phyloP scores from a whole-genome alignment of 2,113 vertebrate genomes.

The Ranitomeya variabilis region DNA sequence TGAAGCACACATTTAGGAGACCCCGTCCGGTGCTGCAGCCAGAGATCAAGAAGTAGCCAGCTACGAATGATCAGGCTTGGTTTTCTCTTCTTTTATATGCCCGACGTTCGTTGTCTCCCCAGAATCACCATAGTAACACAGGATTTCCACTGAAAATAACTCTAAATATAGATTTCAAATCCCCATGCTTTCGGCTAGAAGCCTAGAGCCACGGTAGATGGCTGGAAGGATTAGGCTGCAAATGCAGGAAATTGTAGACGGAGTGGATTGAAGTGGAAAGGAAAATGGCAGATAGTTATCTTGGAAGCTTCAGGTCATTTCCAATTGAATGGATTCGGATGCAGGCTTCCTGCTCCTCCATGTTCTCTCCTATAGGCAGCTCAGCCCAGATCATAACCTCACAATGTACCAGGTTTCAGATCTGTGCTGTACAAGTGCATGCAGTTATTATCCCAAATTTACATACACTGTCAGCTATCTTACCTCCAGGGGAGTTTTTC shows the following conservation, averaged over 20 bases:
- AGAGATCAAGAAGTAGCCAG: slow-evolving; percentile 38
- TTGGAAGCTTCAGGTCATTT: slow-evolving; percentile 38
- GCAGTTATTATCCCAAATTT: slow-evolving; percentile 34
- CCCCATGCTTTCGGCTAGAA: slow-evolving; percentile 71
- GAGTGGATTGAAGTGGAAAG: slow-evolving; percentile 43
- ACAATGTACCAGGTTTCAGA: background rate
- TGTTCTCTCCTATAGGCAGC: slow-evolving; percentile 18
- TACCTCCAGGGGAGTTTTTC: slow-evolving; percentile 42
- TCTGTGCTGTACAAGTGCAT: slow-evolving; percentile 6
- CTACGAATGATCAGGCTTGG: slow-evolving; percentile 58
- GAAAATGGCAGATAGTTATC: background rate
- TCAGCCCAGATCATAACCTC: slow-evolving; percentile 14
- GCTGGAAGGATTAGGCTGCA: slow-evolving; percentile 61
- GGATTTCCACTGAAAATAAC: slow-evolving; percentile 72
- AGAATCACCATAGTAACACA: slow-evolving; percentile 78
- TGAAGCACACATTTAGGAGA: slow-evolving; percentile 32
- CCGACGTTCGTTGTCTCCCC: slow-evolving; percentile 53
- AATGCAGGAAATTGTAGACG: background rate
- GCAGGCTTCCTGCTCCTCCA: slow-evolving; percentile 32
- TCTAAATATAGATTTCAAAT: slow-evolving; percentile 80
- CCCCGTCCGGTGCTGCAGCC: background rate
- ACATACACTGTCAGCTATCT: slow-evolving; percentile 31
- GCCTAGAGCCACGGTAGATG: slow-evolving; percentile 66
- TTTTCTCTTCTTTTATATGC: slow-evolving; percentile 62
- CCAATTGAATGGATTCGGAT: slow-evolving; percentile 42